Evolutionary conservation across 35 echinoderm and acorn worm genomes (phyloP), one percentile per base, ranked within the genome.

Genomic region (Heliocidaris tuberculata): DNA sequence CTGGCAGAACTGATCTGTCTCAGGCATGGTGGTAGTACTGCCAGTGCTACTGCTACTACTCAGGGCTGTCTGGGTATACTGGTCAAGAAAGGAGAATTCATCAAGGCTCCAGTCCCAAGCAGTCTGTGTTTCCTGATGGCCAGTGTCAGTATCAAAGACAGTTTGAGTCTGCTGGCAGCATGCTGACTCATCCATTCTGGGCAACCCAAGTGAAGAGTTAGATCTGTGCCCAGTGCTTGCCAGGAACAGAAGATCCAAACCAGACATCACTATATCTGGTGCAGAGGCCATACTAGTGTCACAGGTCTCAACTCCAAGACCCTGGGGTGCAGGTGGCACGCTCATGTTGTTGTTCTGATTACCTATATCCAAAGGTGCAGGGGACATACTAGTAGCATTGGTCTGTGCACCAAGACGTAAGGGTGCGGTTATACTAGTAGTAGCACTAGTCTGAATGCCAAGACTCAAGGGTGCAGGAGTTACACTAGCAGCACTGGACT

Each of bases 121-220:
- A 32, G 91, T 93, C 50, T 93, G 91, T 13, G 91, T 93, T 48
- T 93, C 91, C 50, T 93, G 91, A 48, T 93, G 91, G 49, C 50
- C 91, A 48, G 50, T 93, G 50, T 93, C 91, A 13, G 49, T 30
- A 48, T 59, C 48, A 30, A 93, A 59, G 29, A 32, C 91, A 49
- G 91, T 93, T n/a, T 93, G 91, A 48, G 91, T 93, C 49, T 93
- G 91, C 50, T 93, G 91, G 50, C 91, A 93, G 91, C 91, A 93
- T 16, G 32, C 19, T 59, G 50, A 24, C n/a, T 93, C 91, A 59
- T 93, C 91, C 91, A 93, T 24, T 59, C 48, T 93, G 2, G 47
- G 91, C 47, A 59, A 9, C 9, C 50, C 50, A 30, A 93, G 47
- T 0, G 91, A 50, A 93, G 91, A 24, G 91, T 93, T 93, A 13